phyloP scores from a whole-genome alignment of 1,140 invertebrate species.

The Drosophila biarmipes region DNA sequence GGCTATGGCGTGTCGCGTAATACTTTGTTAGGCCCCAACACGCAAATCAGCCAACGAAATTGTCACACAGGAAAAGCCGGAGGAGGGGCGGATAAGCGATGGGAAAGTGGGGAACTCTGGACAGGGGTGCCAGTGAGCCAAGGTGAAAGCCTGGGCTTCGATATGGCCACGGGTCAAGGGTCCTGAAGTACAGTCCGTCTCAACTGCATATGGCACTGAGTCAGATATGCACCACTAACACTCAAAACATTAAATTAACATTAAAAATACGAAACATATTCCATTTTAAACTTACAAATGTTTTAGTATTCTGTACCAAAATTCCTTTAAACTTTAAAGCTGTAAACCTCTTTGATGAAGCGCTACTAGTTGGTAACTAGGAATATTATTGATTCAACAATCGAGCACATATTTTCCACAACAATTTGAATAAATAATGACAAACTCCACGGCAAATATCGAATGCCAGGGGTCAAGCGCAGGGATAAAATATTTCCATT shows the following conservation, averaged over 20 bases:
- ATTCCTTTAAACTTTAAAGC: no score
- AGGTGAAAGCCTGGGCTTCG: neutral
- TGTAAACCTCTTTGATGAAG: no score
- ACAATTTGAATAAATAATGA: neutral
- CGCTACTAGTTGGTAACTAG: neutral
- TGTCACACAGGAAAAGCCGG: constrained; percentile 32
- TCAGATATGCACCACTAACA: no score
- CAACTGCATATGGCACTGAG: neutral
- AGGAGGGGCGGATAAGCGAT: constrained; percentile 24
- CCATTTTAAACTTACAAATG: no score
- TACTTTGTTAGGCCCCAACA: constrained; percentile 58
- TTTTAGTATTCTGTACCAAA: no score
- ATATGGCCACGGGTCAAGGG: neutral
- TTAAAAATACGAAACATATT: no score
- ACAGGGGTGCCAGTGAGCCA: neutral
- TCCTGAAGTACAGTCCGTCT: constrained; percentile 5
- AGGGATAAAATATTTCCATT: neutral
- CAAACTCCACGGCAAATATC: neutral
- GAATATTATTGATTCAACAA: neutral
- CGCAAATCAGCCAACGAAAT: constrained; percentile 51
- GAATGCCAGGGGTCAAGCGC: no score
- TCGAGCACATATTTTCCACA: no score
- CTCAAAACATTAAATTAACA: no score
- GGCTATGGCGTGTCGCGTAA: constrained; percentile 42
- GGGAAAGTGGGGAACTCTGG: neutral